Base-by-base conservation (phyloP, 1,140 invertebrate genomes). In the Temnothorax nylanderi region DNA sequence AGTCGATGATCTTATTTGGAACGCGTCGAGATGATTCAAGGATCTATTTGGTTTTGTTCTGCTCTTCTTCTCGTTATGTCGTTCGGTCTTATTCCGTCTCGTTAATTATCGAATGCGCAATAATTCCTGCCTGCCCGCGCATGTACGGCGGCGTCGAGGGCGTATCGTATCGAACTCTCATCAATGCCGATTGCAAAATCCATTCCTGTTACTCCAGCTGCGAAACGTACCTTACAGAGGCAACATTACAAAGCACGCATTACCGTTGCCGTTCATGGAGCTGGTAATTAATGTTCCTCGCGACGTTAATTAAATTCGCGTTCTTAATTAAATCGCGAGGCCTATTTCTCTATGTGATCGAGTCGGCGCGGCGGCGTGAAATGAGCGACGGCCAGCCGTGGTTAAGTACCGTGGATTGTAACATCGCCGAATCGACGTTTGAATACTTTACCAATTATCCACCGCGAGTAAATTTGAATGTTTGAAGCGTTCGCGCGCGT, bases 381-480 rank as follows among this genome's bases (percentile, higher is more conserved):
- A 34, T 41, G 64, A 81, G 34, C 64, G 64, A 71, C 64, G 77
- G 65, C 21, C 34, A 67, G 34, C 77, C 10, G 3, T 56, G 54
- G 54, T 47, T 75, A 58, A 49, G 54, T 60, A 49, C 13, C 69
- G 21, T 13, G 26, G 13, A 47, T 81, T 21, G 78, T 51, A 81
- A 72, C 58, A 62, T 74, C 18, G 80, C 7, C 69, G 8, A 47
- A 82, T 82, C 54, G 80, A 74, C 54, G 69, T 84, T 84, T 84
- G 80, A 75, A 44, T 84, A 84, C 69, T 84, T 84, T 74, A 75
- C 80, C 60, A 84, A 84, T 84, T 84, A 82, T 74, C 69, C 51
- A 18, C 44, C 41, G 26, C n/a, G 80, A 74, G 71, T 49, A 60
- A 84, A 84, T 58, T 69, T 49, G 65, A 56, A 47, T 62, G 80